Percentiles rank a stretch among this genome's conserved stretches.
Evolutionary conservation across 2,888 invertebrate genomes (phyloP).

Genomic region (Lasius fuliginosus): DNA sequence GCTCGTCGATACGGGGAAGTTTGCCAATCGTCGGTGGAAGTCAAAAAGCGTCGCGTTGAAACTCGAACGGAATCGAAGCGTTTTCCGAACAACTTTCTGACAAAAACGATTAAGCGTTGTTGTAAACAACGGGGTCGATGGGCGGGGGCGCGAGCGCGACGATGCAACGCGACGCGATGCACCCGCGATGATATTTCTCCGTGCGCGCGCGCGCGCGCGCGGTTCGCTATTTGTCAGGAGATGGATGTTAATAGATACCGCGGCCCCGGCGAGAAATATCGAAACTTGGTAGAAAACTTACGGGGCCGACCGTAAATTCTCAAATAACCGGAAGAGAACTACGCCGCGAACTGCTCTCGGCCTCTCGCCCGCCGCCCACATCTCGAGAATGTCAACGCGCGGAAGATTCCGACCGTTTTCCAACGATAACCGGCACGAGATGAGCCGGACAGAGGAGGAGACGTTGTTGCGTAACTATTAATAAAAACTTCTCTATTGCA

Average conservation of each 20-base stretch:
- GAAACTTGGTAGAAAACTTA: slow-evolving; percentile 56
- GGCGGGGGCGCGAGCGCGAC: not conserved
- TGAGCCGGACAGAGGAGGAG: slow-evolving; percentile 10
- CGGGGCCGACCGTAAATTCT: slow-evolving; percentile 53
- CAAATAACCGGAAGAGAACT: slow-evolving; percentile 52
- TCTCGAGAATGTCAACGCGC: slow-evolving; percentile 52
- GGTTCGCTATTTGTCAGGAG: slow-evolving; percentile 51
- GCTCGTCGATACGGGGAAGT: slow-evolving; percentile 40
- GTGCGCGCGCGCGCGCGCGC: slow-evolving; percentile 21
- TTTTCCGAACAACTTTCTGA: slow-evolving; percentile 56
- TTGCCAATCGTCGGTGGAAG: slow-evolving; percentile 49
- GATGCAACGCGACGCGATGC: slow-evolving; percentile 45
- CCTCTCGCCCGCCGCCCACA: slow-evolving; percentile 15
- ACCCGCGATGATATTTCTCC: slow-evolving; percentile 49
- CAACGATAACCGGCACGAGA: slow-evolving; percentile 45
- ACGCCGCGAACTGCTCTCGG: slow-evolving; percentile 43
- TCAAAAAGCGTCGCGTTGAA: slow-evolving; percentile 49
- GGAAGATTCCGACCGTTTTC: slow-evolving; percentile 49
- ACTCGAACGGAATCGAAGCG: slow-evolving; percentile 49
- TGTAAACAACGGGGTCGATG: slow-evolving; percentile 56
- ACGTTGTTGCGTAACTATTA: slow-evolving; percentile 51
- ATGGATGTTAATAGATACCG: slow-evolving; percentile 57
- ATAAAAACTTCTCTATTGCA: slow-evolving; percentile 51
- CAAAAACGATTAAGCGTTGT: slow-evolving; percentile 57
- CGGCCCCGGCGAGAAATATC: slow-evolving; percentile 53